phyloP scores from a whole-genome alignment of 2,888 invertebrate species.

The Mayetiola destructor region DNA sequence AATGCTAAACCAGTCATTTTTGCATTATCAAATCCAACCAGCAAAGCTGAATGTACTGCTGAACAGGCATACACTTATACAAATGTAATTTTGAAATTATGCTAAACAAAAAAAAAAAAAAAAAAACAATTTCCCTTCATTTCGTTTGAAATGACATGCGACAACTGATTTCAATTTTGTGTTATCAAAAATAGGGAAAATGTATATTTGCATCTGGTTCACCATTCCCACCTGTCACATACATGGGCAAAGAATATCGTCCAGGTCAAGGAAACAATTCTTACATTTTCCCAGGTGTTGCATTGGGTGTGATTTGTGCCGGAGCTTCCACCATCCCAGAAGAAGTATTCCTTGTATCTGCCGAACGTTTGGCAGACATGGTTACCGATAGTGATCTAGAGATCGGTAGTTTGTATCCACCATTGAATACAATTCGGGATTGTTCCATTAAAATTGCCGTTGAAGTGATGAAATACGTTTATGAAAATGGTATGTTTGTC shows the following conservation, averaged over 20 bases:
- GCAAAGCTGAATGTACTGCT: slow-evolving; percentile 99
- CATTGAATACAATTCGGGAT: slow-evolving; percentile 63
- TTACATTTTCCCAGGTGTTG: slow-evolving; percentile 94
- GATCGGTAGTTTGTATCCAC: slow-evolving; percentile 83
- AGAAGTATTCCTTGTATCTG: slow-evolving; percentile 80
- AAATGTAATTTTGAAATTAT: slow-evolving; percentile 42
- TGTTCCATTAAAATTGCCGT: slow-evolving; percentile 81
- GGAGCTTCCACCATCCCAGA: slow-evolving; percentile 83
- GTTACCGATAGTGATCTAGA: slow-evolving; percentile 69
- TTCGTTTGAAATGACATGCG: slow-evolving; percentile 14
- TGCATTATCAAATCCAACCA: slow-evolving; percentile 95
- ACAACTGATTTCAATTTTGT: too few species aligned
- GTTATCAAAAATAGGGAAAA: slow-evolving; percentile 47
- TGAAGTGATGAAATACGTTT: slow-evolving; percentile 68
- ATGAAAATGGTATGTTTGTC: slow-evolving; percentile 48
- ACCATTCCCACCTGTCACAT: slow-evolving; percentile 76
- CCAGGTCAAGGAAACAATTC: slow-evolving; percentile 98
- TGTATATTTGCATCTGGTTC: slow-evolving; percentile 94
- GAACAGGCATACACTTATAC: slow-evolving; percentile 83
- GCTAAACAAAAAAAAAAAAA: background rate
- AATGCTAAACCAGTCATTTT: slow-evolving; percentile 87
- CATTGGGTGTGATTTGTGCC: slow-evolving; percentile 76
- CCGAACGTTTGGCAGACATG: slow-evolving; percentile 65
- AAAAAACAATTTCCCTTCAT: slow-evolving; percentile 13
- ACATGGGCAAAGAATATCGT: slow-evolving; percentile 61